phyloP scores from a whole-genome alignment of 2,797 vertebrate species.

The Babyrousa celebensis region DNA sequence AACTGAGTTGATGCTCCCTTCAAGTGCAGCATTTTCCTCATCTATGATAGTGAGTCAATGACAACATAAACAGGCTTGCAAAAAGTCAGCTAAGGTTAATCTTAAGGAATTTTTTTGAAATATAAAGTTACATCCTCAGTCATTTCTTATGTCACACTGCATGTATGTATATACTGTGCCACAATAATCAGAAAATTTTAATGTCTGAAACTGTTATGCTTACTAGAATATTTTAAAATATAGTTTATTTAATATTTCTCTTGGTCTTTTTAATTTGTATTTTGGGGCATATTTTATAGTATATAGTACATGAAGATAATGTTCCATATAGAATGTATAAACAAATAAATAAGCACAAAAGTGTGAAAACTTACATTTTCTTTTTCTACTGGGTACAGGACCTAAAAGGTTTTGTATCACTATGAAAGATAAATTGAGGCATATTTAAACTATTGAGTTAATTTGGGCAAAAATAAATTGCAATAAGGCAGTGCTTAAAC shows the following conservation, averaged over 20 bases:
- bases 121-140: constrained; percentile 52
- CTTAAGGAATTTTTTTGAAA: constrained; percentile 58
- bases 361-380: neutral
- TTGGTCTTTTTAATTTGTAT: constrained; percentile 9
- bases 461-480: neutral
- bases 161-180: neutral
- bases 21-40: neutral
- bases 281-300: neutral
- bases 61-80: constrained; percentile 38
- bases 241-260: constrained; percentile 1
- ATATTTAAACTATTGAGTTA: neutral
- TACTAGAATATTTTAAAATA: constrained; percentile 34
- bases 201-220: neutral
- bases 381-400: constrained; percentile 6
- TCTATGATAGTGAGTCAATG: neutral
- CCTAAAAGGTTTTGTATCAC: constrained; percentile 14
- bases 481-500: neutral
- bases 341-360: neutral
- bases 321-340: neutral
- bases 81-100: constrained; percentile 69
- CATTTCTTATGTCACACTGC: constrained; percentile 45
- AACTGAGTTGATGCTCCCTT: neutral
- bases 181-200: constrained; percentile 30
- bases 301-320: neutral
- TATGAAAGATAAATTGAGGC: neutral